Base-by-base conservation (phyloP, 2,113 vertebrate genomes). In the Petromus typicus region DNA sequence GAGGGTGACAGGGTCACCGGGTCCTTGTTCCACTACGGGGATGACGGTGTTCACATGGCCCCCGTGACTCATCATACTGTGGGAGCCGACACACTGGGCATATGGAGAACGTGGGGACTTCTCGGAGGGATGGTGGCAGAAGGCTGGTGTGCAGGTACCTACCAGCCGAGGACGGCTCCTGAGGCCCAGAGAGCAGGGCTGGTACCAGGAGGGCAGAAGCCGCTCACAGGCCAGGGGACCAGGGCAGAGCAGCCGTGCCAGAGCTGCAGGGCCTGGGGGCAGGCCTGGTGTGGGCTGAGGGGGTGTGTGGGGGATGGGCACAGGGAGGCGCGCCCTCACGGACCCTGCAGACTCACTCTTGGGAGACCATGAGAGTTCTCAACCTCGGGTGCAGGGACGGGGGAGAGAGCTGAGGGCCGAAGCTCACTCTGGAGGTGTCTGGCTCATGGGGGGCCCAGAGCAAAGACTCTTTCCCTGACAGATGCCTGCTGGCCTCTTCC, bases 251-350 rank as follows among this genome's bases (percentile, higher is more conserved):
- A 56, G 71, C 48, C 59, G 23, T 5, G 54, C 30, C 40, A 27
- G 10, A 22, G 25, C n/a, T 59, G 40, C 3, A 5, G 5, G 0
- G 40, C 40, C 61, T 27, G 25, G 23, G 69, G 37, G 48, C 30
- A 11, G 45, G 48, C 14, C 75, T 34, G 30, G 16, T 20, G 8
- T 22, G 48, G 59, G 54, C 30, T 64, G 25, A 81, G 61, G 51
- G 13, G 37, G 22, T 25, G 5, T 7, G 1, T 3, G 20, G 7
- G 3, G 9, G 67, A 23, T 1, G 4, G 57, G 43, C 57, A 14
- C n/a, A 3, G 1, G 1, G 14, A 18, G n/a, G 57, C 43, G 23
- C 59, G 1, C 0, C 61, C 56, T 25, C 43, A 9, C 54, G 27
- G n/a, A 56, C 0, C 32, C 22, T 66, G 61, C 61, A 66, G 1